phyloP scores from a whole-genome alignment of 2,113 vertebrate species.

The Limanda limanda region DNA sequence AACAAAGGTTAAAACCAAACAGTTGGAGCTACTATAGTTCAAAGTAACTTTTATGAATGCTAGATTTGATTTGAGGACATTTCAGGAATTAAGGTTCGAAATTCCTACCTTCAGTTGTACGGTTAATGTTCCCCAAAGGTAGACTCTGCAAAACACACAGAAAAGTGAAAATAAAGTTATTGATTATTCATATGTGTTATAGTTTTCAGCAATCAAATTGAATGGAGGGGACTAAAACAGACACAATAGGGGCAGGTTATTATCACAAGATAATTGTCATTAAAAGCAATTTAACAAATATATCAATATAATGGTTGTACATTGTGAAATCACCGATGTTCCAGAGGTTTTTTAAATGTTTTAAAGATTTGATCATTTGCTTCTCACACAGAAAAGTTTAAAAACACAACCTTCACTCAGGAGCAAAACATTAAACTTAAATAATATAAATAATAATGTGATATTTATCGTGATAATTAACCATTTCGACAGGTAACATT shows the following conservation, averaged over 20 bases:
- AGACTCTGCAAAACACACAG: constrained; percentile 74
- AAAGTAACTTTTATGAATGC: neutral
- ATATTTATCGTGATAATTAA: no score
- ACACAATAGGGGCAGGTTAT: neutral
- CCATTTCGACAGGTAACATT: no score
- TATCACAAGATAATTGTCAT: no score
- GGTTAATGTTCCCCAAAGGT: constrained; percentile 60
- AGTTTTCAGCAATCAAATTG: neutral
- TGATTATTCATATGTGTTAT: neutral
- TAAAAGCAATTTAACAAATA: no score
- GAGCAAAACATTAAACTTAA: no score
- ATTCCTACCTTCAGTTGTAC: constrained; percentile 78
- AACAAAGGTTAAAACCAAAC: neutral
- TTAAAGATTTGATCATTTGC: no score
- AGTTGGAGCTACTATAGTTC: neutral
- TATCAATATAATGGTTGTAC: no score
- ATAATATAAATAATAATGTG: no score
- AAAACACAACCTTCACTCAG: no score
- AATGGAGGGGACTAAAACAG: neutral
- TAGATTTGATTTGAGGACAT: neutral
- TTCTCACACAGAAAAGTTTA: no score
- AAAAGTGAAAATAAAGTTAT: neutral
- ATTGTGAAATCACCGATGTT: no score
- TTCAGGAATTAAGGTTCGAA: neutral
- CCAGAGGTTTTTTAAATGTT: no score